phyloP scores from a whole-genome alignment of 2,113 vertebrate genomes.

The Abramis brama region DNA sequence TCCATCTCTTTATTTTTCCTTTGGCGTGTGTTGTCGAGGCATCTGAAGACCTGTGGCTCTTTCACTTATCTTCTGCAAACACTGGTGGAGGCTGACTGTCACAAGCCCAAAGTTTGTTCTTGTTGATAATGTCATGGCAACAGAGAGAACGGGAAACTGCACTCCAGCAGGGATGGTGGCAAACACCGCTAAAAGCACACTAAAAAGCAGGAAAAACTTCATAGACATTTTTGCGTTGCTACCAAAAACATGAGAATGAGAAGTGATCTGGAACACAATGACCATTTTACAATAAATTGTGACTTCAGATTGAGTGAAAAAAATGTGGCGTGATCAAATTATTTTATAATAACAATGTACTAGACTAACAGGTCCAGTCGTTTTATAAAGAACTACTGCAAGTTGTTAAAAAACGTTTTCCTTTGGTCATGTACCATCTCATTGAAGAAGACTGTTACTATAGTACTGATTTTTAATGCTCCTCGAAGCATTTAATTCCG shows the following conservation, averaged over 20 bases:
- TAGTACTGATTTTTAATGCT: neutral
- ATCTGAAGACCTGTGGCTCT: slow-evolving; percentile 46
- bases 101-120: slow-evolving; percentile 60
- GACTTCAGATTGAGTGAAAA: neutral
- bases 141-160: slow-evolving; percentile 36
- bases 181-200: slow-evolving; percentile 14
- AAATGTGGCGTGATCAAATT: neutral
- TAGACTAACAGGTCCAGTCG: neutral
- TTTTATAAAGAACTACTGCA: neutral
- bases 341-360: neutral
- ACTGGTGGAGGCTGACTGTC: slow-evolving; percentile 50
- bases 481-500: neutral
- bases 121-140: slow-evolving; percentile 66
- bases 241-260: slow-evolving; percentile 7
- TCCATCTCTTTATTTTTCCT: slow-evolving; percentile 35
- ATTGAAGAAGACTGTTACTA: neutral
- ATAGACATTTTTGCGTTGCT: neutral
- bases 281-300: neutral
- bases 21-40: slow-evolving; percentile 28
- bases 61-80: slow-evolving; percentile 61
- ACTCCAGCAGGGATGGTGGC: slow-evolving; percentile 33
- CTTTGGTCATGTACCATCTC: neutral
- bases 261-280: neutral
- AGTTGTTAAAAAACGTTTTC: neutral
- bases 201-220: neutral